Evolutionary conservation across 2,113 vertebrate genomes (phyloP).

Genomic region (Ceyx cyanopectus): DNA sequence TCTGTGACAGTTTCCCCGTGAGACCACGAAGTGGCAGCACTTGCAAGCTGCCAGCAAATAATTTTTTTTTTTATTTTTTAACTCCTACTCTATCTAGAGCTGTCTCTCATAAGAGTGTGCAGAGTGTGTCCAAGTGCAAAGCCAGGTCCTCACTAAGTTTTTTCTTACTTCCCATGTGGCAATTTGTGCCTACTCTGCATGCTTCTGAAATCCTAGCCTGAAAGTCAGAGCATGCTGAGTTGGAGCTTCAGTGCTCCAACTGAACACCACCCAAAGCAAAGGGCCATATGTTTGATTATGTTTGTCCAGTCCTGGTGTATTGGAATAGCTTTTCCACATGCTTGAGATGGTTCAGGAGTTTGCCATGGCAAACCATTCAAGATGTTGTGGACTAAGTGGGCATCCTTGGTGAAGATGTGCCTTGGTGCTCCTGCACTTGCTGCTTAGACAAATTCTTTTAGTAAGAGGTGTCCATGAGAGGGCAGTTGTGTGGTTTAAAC

Average conservation of each 20-base stretch:
- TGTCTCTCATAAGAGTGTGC: background rate
- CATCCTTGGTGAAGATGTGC: background rate
- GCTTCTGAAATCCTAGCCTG: background rate
- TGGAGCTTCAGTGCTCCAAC: background rate
- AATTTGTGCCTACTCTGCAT: rapidly evolving
- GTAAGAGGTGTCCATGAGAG: rapidly evolving
- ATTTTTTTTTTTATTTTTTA: background rate
- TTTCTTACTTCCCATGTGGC: background rate
- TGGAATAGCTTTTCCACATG: rapidly evolving
- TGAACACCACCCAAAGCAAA: background rate
- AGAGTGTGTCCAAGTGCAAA: rapidly evolving
- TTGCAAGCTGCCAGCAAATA: background rate
- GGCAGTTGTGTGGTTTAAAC: background rate
- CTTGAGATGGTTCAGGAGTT: background rate
- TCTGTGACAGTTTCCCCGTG: background rate
- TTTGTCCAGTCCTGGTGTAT: background rate
- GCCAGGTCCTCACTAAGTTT: background rate
- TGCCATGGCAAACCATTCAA: background rate
- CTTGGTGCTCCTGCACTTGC: background rate
- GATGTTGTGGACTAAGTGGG: no score
- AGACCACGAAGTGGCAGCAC: background rate
- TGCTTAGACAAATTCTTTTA: background rate
- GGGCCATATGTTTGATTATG: rapidly evolving
- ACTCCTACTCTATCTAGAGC: background rate
- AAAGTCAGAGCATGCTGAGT: rapidly evolving